Base-by-base conservation (phyloP, 2,797 vertebrate genomes). In the Betta splendens region DNA sequence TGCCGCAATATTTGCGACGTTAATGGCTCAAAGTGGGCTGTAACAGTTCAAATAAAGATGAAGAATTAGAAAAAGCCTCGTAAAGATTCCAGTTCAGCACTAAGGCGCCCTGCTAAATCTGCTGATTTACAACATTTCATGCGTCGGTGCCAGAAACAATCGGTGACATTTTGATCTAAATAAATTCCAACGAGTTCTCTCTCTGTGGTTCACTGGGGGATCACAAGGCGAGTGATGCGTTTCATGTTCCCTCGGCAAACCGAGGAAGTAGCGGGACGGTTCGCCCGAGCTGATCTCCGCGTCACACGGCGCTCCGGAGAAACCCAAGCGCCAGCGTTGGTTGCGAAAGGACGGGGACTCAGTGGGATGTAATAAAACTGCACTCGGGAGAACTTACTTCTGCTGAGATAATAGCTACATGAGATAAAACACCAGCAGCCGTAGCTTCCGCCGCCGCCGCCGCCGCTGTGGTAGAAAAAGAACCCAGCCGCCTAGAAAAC, bases 21-120 rank as follows among this genome's bases (percentile, higher is more conserved):
- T 74, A 77, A 78, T 72, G 73, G 69, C 69, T 80, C 59, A 66
- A 68, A 75, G 67, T 51, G 63, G 59, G 72, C 48, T 29, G 52
- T 68, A 67, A 53, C 52, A 47, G 64, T 51, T 54, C 35, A 63
- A 72, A 70, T 76, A 64, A 71, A 64, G 62, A 51, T 45, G 61
- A 81, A 47, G 47, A 66, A 69, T 69, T 66, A 64, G 46, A 26
- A 64, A n/a, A 36, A 64, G 63, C 32, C 68, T 69, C 68, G 64
- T 66, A 77, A 77, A 83, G 64, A 57, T 69, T 49, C 47, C 39
- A 25, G 42, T 4, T 20, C 16, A 18, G 49, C 42, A 17, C 36
- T 70, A 38, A 76, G 67, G 69, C 58, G 37, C 68, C 60, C 45
- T 50, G 64, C 65, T 61, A 45, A 73, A 84, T 31, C 37, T 26